A percentile compares a stretch with the other conserved stretches of the same genome.
phyloP scores from a whole-genome alignment of 2,113 vertebrate species.

The Anseranas semipalmata region DNA sequence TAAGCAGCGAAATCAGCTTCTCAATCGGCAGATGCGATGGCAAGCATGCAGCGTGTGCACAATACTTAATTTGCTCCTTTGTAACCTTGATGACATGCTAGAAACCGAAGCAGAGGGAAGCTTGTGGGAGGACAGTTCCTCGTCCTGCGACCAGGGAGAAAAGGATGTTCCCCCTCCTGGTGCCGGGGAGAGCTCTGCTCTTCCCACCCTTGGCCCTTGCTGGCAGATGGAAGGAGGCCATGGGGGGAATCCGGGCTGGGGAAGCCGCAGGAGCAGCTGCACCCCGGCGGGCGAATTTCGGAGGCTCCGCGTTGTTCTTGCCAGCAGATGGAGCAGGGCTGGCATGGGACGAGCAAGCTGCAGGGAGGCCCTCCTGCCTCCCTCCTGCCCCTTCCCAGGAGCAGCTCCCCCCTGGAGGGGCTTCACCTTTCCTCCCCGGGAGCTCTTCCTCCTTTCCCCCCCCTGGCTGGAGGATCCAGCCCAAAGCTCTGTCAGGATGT shows the following conservation, averaged over 20 bases:
- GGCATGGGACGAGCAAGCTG: background rate
- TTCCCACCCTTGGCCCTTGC: background rate
- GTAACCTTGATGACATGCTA: background rate
- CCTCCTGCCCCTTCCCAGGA: background rate
- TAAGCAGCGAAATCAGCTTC: background rate
- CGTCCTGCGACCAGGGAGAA: background rate
- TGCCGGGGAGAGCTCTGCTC: background rate
- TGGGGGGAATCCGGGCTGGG: background rate
- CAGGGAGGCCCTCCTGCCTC: background rate
- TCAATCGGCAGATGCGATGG: background rate
- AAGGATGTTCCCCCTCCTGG: background rate
- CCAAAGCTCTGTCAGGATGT: background rate
- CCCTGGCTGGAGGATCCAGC: background rate
- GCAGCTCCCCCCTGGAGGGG: background rate
- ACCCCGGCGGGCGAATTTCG: rapidly evolving
- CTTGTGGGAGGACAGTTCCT: background rate
- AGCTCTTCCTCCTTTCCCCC: background rate
- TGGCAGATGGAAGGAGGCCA: background rate
- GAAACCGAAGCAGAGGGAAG: background rate
- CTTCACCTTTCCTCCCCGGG: background rate
- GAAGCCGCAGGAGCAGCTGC: background rate
- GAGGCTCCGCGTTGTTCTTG: background rate
- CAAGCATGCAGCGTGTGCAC: rapidly evolving
- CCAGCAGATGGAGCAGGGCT: constrained; percentile 58
- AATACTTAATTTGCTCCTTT: background rate